phyloP scores from a whole-genome alignment of 2,888 invertebrate genomes.

The Lepas anatifera region DNA sequence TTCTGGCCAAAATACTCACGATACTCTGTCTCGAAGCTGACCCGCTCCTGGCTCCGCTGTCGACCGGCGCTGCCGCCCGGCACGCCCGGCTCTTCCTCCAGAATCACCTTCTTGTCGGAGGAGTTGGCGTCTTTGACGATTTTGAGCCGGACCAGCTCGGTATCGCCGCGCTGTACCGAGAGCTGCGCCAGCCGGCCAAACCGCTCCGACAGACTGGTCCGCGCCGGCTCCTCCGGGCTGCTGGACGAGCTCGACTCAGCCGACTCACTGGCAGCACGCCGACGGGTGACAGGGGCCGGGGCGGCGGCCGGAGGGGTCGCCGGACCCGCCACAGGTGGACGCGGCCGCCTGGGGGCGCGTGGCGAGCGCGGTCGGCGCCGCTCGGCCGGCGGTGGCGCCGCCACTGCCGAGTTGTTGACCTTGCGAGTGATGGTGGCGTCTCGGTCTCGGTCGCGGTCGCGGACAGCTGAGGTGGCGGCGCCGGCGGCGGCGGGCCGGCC shows the following conservation, averaged over 20 bases:
- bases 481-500: constrained; percentile 30
- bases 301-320: not conserved
- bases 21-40: constrained; percentile 19
- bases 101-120: constrained; percentile 32
- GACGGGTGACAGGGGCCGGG: not conserved
- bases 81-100: constrained; percentile 22
- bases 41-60: constrained; percentile 16
- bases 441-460: constrained; percentile 48
- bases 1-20: constrained; percentile 23
- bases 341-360: not conserved
- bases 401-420: too few species aligned
- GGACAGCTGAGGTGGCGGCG: too few species aligned
- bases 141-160: constrained; percentile 74
- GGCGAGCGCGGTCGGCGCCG: too few species aligned
- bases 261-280: constrained; percentile 37
- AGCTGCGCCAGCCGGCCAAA: constrained; percentile 88
- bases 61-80: constrained; percentile 17
- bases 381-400: too few species aligned
- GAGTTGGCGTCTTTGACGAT: constrained; percentile 42
- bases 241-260: constrained; percentile 45
- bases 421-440: constrained; percentile 25
- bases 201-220: constrained; percentile 62
- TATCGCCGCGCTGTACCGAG: constrained; percentile 72
- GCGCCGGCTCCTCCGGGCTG: constrained; percentile 38
- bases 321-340: not conserved